Evolutionary conservation across 2,113 vertebrate species (phyloP).

Genomic region (Dermatemys mawii): DNA sequence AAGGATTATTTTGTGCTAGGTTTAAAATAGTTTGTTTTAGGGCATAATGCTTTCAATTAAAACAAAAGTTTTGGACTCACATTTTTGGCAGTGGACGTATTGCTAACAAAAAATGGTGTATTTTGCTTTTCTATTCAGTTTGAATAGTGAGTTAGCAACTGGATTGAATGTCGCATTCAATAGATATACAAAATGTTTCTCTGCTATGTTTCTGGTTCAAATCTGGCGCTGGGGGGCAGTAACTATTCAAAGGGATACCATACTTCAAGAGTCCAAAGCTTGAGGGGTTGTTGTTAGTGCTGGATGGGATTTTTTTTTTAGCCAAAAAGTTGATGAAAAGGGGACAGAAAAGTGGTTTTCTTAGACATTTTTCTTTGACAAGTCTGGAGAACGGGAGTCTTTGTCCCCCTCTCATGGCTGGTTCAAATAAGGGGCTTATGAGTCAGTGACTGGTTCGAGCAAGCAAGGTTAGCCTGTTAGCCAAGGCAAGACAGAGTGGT

Average conservation of each 20-base stretch:
- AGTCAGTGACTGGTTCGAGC: no score
- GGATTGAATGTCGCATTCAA: background rate
- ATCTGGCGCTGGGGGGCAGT: background rate
- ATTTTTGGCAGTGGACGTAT: conserved; percentile 17
- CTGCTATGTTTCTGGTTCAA: background rate
- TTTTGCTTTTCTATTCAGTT: conserved; percentile 33
- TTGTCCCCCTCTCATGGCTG: no score
- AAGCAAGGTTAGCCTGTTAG: no score
- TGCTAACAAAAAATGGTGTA: conserved; percentile 58
- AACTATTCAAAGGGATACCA: background rate
- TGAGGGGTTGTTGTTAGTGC: background rate
- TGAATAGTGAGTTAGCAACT: background rate
- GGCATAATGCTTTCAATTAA: conserved; percentile 65
- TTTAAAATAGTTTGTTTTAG: conserved; percentile 58
- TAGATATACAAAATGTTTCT: background rate
- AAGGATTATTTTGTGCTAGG: conserved; percentile 6
- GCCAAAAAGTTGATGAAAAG: background rate
- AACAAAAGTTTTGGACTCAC: conserved; percentile 60
- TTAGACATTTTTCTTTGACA: background rate
- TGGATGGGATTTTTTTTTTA: background rate
- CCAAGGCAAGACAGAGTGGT: background rate
- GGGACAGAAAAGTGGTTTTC: background rate
- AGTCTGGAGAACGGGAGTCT: no score
- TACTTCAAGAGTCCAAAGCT: background rate
- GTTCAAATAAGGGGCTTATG: no score